Base-by-base conservation (phyloP, 2,113 vertebrate species). In the Oriolus oriolus region DNA sequence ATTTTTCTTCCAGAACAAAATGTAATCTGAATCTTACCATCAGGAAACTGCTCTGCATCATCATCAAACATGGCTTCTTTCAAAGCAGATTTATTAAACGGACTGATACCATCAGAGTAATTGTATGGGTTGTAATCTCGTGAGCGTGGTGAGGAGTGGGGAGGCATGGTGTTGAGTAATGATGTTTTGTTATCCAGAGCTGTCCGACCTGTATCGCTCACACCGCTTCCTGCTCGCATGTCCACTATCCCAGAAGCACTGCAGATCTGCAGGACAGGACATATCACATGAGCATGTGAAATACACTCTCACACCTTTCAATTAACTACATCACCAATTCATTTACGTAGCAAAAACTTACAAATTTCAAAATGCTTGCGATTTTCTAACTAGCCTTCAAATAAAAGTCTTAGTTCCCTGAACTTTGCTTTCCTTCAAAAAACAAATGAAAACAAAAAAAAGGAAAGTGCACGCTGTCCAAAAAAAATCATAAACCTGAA, bases 131-230 rank as follows among this genome's bases (percentile, higher is more conserved):
- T 99, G 96, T 99, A 99, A 42, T 99, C 99, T 11, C 98, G 98
- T 60, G 98, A 97, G 10, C 99, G 97, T 31, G 99, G 99, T 4
- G 98, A 99, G 35, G 98, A 98, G 93, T 99, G 99, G 42, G 98
- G 98, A 31, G 99, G 98, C 98, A 98, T 24, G 1, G 99, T 99
- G 93, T 99, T 99, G 64, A 99, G 98, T 63, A 99, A 96, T 2
- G 99, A 98, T 0, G 99, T 98, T 98, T 99, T 99, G 97, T 99
- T 99, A 94, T 99, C 99, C 41, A 99, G 98, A 78, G 98, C 98
- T 78, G 98, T 98, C 74, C 99, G 98, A 39, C 98, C 98, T 5
- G 98, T 97, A 15, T 99, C 99, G 11, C 97, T 61, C 21, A 90
- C 66, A 35, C 99, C 98, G 5, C 98, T 75, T 50, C 97, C 97